phyloP scores from a whole-genome alignment of 2,113 vertebrate genomes.

The Grantiella picta region DNA sequence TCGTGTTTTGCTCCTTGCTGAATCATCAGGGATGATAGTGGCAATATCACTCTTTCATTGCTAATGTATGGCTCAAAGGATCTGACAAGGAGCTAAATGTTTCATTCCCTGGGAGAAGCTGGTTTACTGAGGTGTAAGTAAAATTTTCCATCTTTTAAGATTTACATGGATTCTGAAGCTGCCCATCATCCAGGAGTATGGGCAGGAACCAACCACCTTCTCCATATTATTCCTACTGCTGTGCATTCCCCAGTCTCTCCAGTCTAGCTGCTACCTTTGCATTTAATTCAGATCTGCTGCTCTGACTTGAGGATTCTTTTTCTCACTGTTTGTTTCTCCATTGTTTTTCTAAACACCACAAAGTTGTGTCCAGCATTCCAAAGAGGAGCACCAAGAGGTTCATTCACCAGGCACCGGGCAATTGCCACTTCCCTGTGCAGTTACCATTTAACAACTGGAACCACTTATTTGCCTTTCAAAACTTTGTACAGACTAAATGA shows the following conservation, averaged over 20 bases:
- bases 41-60: constrained; percentile 2
- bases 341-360: neutral
- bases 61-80: neutral
- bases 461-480: neutral
- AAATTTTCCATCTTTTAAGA: neutral
- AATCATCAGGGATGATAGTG: constrained; percentile 8
- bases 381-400: neutral
- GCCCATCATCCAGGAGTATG: neutral
- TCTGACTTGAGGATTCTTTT: neutral
- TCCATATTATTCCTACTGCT: neutral
- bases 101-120: neutral
- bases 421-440: neutral
- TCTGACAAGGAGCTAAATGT: constrained; percentile 1
- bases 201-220: neutral
- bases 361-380: neutral
- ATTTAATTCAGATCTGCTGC: neutral
- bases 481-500: neutral
- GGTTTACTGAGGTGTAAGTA: neutral
- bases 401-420: neutral
- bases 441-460: neutral
- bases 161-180: neutral
- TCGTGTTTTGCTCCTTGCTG: constrained; percentile 43
- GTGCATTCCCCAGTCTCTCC: neutral
- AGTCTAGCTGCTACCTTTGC: neutral
- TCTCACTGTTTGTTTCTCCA: neutral